These are phyloP conservation scores for Portevinia maculata DNA, from an alignment of 2,888 invertebrate species.

Conservation along the genomic window DNA sequence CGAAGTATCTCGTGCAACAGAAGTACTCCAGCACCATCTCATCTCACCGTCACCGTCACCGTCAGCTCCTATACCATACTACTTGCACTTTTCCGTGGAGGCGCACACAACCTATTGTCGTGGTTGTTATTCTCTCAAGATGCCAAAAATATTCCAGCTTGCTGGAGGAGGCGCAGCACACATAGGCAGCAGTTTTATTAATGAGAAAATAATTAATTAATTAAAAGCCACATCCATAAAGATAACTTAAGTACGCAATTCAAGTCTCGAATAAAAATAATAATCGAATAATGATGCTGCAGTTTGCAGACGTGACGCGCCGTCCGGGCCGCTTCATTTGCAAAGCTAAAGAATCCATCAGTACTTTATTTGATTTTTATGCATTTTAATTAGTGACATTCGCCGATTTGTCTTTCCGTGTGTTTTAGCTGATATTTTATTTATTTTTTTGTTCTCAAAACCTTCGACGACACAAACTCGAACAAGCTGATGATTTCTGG, in stretches of 20 bases:
- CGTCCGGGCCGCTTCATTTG: constrained; percentile 47
- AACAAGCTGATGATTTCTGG: constrained; percentile 28
- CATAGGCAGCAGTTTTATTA: constrained; percentile 69
- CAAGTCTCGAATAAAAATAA: constrained; percentile 73
- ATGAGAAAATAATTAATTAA: constrained; percentile 74
- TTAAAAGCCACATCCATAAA: constrained; percentile 74
- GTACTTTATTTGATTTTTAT: constrained; percentile 72
- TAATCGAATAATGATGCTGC: constrained; percentile 62
- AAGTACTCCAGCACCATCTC: constrained; percentile 57
- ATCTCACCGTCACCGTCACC: constrained; percentile 18
- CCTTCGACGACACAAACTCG: constrained; percentile 13
- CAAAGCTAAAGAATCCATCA: constrained; percentile 62
- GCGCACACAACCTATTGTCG: constrained; percentile 57
- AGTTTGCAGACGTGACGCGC: not conserved
- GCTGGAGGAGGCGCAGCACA: not conserved
- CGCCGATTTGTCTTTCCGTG: constrained; percentile 64
- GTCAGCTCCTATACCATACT: constrained; percentile 33
- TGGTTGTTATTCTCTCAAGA: constrained; percentile 48
- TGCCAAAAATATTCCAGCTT: constrained; percentile 55
- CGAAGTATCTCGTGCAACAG: constrained; percentile 69
- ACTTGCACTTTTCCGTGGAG: constrained; percentile 38
- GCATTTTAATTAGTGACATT: constrained; percentile 70
- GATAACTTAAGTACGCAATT: constrained; percentile 74
- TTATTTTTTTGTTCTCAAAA: constrained; percentile 14
- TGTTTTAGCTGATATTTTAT: constrained; percentile 3